phyloP scores from a whole-genome alignment of 2,888 invertebrate genomes.

The Herminia tarsipennalis region DNA sequence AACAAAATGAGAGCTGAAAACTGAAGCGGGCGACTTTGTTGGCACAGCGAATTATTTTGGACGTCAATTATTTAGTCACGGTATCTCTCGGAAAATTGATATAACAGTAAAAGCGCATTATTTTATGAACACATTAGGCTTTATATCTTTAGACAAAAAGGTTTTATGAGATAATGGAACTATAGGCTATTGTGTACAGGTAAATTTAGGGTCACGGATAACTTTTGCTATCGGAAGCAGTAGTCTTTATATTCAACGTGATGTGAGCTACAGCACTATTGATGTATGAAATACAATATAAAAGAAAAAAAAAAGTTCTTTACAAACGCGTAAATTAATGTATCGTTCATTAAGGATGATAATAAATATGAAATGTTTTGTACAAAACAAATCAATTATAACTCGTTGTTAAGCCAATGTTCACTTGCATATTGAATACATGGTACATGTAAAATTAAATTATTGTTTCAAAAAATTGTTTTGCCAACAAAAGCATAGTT shows the following conservation, averaged over 20 bases:
- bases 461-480: constrained; percentile 20
- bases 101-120: constrained; percentile 61
- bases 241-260: no score
- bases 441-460: constrained; percentile 11
- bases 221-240: no score
- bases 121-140: constrained; percentile 36
- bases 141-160: constrained; percentile 19
- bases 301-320: no score
- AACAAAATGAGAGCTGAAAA: constrained; percentile 83
- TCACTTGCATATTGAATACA: constrained; percentile 1
- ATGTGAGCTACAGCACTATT: no score
- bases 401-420: background rate
- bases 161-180: constrained; percentile 18
- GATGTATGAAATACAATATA: no score
- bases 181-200: background rate
- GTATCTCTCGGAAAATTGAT: constrained; percentile 69
- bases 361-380: background rate
- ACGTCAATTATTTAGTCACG: constrained; percentile 80
- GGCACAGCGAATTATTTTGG: constrained; percentile 79
- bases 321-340: no score
- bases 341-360: background rate
- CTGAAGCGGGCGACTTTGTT: constrained; percentile 82
- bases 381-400: constrained; percentile 4
- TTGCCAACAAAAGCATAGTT: constrained; percentile 13
- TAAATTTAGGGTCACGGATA: background rate